Evolutionary conservation across 2,888 invertebrate species (phyloP).

Genomic region (Diarsia mendica): DNA sequence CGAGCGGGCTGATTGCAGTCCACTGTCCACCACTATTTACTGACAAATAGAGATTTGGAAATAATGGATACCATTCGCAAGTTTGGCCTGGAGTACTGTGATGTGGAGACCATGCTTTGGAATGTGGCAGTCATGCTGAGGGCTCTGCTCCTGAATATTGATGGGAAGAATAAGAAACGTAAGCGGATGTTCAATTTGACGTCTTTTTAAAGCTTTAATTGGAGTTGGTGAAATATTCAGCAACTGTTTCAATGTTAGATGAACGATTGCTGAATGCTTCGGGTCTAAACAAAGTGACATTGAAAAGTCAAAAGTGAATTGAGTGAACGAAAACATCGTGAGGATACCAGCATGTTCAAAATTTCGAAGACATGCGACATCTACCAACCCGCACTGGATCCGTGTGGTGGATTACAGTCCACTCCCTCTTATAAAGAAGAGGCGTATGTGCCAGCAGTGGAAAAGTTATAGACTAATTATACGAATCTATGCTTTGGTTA

Average conservation of each 20-base stretch:
- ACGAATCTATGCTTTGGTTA: background rate
- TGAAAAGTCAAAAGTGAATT: background rate
- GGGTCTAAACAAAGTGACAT: no score
- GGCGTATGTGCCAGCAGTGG: no score
- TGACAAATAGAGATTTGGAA: conserved; percentile 3
- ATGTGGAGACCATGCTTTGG: conserved; percentile 75
- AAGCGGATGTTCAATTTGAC: conserved; percentile 46
- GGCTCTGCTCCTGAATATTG: conserved; percentile 71
- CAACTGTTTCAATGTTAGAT: background rate
- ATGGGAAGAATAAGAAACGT: conserved; percentile 70
- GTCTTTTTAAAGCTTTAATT: background rate
- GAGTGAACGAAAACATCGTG: background rate
- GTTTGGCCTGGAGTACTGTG: conserved; percentile 71
- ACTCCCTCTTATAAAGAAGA: no score
- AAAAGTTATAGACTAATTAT: no score
- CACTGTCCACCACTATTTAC: background rate
- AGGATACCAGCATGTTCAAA: no score
- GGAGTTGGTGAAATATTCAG: background rate
- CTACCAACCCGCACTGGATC: no score
- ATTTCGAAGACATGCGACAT: no score
- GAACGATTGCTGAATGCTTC: background rate
- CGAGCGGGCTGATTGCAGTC: conserved; percentile 16
- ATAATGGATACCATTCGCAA: conserved; percentile 54
- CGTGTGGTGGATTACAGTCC: no score
- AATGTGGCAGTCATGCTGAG: conserved; percentile 74